These are phyloP conservation scores for Phyto melanocephala DNA, from an alignment of 2,888 invertebrate species.

Conservation along the genomic window DNA sequence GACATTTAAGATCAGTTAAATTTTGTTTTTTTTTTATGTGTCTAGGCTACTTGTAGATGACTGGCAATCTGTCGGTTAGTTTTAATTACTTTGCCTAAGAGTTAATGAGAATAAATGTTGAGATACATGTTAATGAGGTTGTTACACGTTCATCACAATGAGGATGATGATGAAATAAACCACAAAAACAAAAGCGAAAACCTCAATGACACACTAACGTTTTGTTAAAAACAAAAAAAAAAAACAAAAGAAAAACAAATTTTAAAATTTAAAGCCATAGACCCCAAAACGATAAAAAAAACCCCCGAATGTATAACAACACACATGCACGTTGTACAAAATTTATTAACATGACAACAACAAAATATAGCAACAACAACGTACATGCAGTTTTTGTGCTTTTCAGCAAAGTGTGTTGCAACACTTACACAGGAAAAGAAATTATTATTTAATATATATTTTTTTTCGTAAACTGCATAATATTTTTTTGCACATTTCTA, in stretches of 20 bases:
- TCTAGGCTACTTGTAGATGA: too few species aligned
- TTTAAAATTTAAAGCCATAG: slow-evolving; percentile 39
- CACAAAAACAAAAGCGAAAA: slow-evolving; percentile 58
- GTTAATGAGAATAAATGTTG: slow-evolving; percentile 37
- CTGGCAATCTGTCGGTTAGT: neutral
- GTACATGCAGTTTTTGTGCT: slow-evolving; percentile 32
- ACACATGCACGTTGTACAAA: slow-evolving; percentile 14
- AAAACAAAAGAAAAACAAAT: neutral
- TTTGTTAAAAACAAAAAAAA: too few species aligned
- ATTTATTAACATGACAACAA: slow-evolving; percentile 25
- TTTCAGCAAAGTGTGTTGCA: slow-evolving; percentile 17
- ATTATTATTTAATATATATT: neutral
- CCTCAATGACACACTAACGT: slow-evolving; percentile 62
- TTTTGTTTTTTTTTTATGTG: neutral
- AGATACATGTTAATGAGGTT: neutral
- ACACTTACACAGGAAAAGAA: slow-evolving; percentile 40
- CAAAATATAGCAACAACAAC: neutral
- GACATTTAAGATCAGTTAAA: neutral
- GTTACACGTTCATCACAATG: neutral
- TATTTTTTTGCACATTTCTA: slow-evolving; percentile 13
- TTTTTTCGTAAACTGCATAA: slow-evolving; percentile 1
- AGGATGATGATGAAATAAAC: slow-evolving; percentile 47
- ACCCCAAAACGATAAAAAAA: slow-evolving; percentile 12
- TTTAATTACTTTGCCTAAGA: neutral
- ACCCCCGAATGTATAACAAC: slow-evolving; percentile 9